phyloP scores from a whole-genome alignment of 2,797 vertebrate species.

The Manis crassicaudata region DNA sequence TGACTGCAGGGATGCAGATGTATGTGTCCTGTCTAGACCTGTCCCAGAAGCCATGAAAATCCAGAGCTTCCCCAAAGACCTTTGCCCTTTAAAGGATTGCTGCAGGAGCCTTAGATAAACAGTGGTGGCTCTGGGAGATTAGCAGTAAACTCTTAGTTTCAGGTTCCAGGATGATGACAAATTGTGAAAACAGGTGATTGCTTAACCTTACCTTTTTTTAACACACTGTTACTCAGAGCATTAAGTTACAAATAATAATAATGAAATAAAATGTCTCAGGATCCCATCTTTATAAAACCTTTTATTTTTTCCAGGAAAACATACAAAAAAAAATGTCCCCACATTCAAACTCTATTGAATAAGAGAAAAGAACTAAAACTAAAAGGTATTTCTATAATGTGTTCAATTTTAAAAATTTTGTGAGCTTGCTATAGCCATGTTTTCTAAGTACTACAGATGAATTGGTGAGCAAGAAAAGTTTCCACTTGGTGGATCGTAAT shows the following conservation, averaged over 20 bases:
- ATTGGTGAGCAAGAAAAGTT: background rate
- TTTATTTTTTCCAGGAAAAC: background rate
- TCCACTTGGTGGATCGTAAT: background rate
- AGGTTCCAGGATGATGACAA: conserved; percentile 5
- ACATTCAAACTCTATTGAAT: background rate
- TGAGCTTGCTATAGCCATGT: background rate
- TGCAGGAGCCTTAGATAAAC: background rate
- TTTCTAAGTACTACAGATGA: background rate
- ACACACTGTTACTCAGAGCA: background rate
- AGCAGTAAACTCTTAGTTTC: background rate
- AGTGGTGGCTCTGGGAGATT: background rate
- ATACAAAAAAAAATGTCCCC: background rate
- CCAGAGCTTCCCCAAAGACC: background rate
- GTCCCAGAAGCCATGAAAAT: background rate
- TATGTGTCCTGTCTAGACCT: background rate
- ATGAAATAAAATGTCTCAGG: conserved; percentile 7
- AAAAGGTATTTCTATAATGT: background rate
- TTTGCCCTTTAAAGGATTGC: background rate
- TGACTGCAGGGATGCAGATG: background rate
- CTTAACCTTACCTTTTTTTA: background rate
- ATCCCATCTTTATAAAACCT: background rate
- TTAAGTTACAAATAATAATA: background rate
- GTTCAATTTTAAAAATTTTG: background rate
- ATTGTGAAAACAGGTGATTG: conserved; percentile 23
- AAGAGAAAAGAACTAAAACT: background rate